Base-by-base conservation (phyloP, 53 echinoderm and acorn worm genomes). In the Holothuria leucospilota region DNA sequence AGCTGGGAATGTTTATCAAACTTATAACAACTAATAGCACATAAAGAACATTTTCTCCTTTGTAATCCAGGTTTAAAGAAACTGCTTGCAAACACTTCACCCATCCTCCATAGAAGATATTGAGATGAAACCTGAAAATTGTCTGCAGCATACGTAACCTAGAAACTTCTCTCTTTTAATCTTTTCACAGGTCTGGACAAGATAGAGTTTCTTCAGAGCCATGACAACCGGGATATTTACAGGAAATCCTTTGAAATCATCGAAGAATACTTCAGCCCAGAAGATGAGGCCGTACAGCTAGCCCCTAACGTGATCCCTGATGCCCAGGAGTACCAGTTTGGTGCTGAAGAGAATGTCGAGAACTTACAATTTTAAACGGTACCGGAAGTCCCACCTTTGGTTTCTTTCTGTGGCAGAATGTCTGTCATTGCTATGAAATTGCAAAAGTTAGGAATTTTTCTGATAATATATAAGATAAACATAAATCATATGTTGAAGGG, bases 181-280 rank as follows among this genome's bases (percentile, higher is more conserved):
- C 62, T 2, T 73, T 29, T 81, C 49, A 15, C 74, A 99, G 99
- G 99, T 78, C 85, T 99, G n/a, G 99, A 99, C 85, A 99, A 99
- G 87, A 99, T 99, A 28, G 99, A 99, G 77, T 99, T 99, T 86
- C 92, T 99, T 12, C 99, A 99, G 80, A 95, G 95, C 34, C 99
- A 99, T 62, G 99, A 93, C 16, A 99, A 99, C 84, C 94, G 91
- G 52, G 99, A 99, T 58, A 99, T 99, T 82, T 99, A 99, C 92
- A 95, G 93, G 85, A 95, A 96, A 74, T 93, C 95, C 64, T 95
- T 90, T 72, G 94, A 95, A 87, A 99, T 99, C 89, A 95, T 99
- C 28, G 99, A 99, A 59, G 93, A 92, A 67, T 94, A 92, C 95
- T 99, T 99, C 93, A 91, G 94, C 70, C 73, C 86, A 13, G 99